Evolutionary conservation across 1,140 invertebrate species (phyloP).

Genomic region (Elymnias hypermnestra): DNA sequence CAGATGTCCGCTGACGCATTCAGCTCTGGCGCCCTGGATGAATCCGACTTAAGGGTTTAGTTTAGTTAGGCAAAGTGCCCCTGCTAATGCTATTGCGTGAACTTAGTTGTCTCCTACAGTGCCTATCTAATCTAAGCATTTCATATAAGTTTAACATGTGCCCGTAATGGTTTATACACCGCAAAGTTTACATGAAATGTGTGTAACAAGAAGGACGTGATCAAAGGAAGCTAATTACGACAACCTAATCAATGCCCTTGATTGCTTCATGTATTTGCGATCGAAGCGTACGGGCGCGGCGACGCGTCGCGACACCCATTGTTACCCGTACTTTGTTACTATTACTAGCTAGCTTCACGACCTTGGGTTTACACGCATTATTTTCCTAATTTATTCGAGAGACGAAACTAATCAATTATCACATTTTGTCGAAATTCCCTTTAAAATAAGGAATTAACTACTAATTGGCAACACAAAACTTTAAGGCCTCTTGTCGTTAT

Average conservation of each 20-base stretch:
- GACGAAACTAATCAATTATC: too few relatives aligned
- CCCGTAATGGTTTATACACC: constrained; percentile 23
- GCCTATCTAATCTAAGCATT: too few relatives aligned
- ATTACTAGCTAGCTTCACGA: neutral
- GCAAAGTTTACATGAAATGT: constrained; percentile 39
- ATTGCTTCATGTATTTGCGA: constrained; percentile 52
- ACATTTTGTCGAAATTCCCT: too few relatives aligned
- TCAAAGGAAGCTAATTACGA: constrained; percentile 64
- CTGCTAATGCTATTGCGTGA: too few relatives aligned
- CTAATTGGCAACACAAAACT: too few relatives aligned
- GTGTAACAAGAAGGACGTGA: constrained; percentile 51
- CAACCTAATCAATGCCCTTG: constrained; percentile 56
- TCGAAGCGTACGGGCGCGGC: constrained; percentile 27
- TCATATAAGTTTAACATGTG: neutral
- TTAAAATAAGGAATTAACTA: too few relatives aligned
- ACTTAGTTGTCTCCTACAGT: too few relatives aligned
- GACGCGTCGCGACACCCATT: constrained; percentile 33
- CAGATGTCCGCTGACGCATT: too few relatives aligned
- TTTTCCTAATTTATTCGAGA: neutral
- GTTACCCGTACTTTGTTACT: constrained; percentile 9
- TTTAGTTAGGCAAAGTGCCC: too few relatives aligned
- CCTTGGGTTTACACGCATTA: neutral
- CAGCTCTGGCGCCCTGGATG: too few relatives aligned
- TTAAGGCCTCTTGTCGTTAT: too few relatives aligned
- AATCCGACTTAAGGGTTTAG: too few relatives aligned